Percentiles rank a stretch among this genome's conserved stretches.
Conservation (phyloP, 2,113 vertebrate genomes). For the Antechinus flavipes region DNA sequence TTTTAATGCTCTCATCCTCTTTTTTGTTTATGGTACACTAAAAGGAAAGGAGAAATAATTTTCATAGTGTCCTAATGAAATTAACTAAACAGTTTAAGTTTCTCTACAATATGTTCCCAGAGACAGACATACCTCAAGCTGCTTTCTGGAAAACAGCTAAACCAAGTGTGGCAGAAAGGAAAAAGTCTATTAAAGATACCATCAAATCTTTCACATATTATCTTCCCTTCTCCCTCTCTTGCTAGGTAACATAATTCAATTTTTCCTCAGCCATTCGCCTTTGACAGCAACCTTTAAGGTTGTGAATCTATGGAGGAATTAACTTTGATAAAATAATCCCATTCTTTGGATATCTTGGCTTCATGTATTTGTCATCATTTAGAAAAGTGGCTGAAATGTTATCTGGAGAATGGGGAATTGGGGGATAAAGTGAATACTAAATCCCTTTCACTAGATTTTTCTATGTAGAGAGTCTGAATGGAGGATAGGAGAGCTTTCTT, state of each 20-base stretch:
- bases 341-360: constrained; percentile 74
- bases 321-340: constrained; percentile 82
- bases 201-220: constrained; percentile 49
- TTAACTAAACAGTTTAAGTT: constrained; percentile 20
- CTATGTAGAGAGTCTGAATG: constrained; percentile 53
- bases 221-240: constrained; percentile 55
- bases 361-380: constrained; percentile 83
- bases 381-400: constrained; percentile 79
- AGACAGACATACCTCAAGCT: neutral
- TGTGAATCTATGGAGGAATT: constrained; percentile 77
- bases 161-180: constrained; percentile 28
- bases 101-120: neutral
- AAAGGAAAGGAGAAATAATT: neutral
- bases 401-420: constrained; percentile 60
- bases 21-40: neutral
- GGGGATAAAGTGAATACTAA: constrained; percentile 72
- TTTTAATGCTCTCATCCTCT: neutral
- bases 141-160: constrained; percentile 64
- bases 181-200: constrained; percentile 45
- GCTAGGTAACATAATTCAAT: constrained; percentile 73
- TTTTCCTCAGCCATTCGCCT: constrained; percentile 60
- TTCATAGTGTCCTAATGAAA: constrained; percentile 30
- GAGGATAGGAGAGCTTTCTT: constrained; percentile 63
- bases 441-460: constrained; percentile 66
- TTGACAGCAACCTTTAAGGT: constrained; percentile 79